Evolutionary conservation across 2,888 invertebrate species (phyloP).

Genomic region (Pheosia gnoma): DNA sequence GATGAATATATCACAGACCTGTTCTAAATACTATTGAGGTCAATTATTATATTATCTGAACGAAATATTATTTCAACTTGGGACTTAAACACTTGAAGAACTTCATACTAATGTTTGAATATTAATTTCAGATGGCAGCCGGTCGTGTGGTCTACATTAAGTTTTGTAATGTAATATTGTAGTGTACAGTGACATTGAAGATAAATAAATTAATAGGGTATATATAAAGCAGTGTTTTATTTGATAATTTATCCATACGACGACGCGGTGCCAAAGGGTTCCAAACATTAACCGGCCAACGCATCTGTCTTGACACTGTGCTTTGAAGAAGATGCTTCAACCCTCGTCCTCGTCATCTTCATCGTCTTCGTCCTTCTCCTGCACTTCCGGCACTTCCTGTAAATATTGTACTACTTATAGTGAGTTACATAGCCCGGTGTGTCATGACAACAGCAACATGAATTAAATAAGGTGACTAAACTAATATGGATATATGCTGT

Average conservation of each 20-base stretch:
- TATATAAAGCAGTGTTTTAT: background rate
- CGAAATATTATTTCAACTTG: background rate
- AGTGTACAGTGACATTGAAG: background rate
- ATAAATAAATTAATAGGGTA: background rate
- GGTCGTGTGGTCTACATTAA: background rate
- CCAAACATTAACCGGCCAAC: too few relatives aligned
- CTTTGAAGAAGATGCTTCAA: background rate
- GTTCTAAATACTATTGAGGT: constrained; percentile 78
- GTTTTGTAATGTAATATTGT: background rate
- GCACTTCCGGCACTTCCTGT: background rate
- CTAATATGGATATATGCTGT: too few relatives aligned
- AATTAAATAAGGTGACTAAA: too few relatives aligned
- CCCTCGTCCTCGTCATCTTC: background rate
- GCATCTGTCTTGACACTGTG: too few relatives aligned
- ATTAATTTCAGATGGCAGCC: background rate
- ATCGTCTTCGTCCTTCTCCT: constrained; percentile 1
- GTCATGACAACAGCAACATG: too few relatives aligned
- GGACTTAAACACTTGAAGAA: background rate
- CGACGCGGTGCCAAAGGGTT: too few relatives aligned
- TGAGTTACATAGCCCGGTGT: too few relatives aligned
- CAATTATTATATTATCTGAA: constrained; percentile 23
- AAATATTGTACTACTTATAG: background rate
- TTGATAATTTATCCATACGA: background rate
- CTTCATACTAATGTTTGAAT: too few relatives aligned
- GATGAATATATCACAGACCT: constrained; percentile 79